A percentile compares a stretch with the other conserved stretches of the same genome.
Evolutionary conservation across 2,888 invertebrate genomes (phyloP).

Genomic region (Neoaliturus tenellus): DNA sequence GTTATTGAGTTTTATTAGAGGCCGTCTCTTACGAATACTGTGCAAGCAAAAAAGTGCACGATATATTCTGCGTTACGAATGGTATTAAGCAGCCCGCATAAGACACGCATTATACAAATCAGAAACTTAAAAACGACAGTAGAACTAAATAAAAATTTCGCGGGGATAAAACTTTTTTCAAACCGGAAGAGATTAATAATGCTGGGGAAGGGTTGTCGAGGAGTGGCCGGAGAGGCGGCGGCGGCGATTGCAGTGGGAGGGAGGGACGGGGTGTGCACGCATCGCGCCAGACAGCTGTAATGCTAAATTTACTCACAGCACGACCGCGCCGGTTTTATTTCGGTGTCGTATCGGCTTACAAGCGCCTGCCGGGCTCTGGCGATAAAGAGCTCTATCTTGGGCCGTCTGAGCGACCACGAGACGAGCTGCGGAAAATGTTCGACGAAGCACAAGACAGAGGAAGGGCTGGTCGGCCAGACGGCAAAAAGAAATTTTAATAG

Average conservation of each 20-base stretch:
- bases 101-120: too few relatives aligned
- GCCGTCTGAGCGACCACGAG: background rate
- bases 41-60: too few relatives aligned
- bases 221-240: background rate
- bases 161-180: background rate
- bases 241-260: constrained; percentile 20
- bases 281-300: constrained; percentile 34
- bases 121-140: too few relatives aligned
- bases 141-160: background rate
- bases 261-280: constrained; percentile 44
- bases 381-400: constrained; percentile 15
- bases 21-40: too few relatives aligned
- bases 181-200: background rate
- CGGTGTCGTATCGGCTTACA: constrained; percentile 39
- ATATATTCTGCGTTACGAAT: too few relatives aligned
- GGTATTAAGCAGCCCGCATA: too few relatives aligned
- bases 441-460: too few relatives aligned
- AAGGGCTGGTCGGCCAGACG: too few relatives aligned
- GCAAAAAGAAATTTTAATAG: too few relatives aligned
- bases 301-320: constrained; percentile 16
- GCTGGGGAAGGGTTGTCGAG: background rate
- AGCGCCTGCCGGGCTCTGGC: background rate
- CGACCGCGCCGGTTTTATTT: constrained; percentile 35
- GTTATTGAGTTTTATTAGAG: too few relatives aligned
- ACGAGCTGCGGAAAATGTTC: background rate